Conservation (phyloP, 2,113 vertebrate genomes). For the Macquaria ambigua region DNA sequence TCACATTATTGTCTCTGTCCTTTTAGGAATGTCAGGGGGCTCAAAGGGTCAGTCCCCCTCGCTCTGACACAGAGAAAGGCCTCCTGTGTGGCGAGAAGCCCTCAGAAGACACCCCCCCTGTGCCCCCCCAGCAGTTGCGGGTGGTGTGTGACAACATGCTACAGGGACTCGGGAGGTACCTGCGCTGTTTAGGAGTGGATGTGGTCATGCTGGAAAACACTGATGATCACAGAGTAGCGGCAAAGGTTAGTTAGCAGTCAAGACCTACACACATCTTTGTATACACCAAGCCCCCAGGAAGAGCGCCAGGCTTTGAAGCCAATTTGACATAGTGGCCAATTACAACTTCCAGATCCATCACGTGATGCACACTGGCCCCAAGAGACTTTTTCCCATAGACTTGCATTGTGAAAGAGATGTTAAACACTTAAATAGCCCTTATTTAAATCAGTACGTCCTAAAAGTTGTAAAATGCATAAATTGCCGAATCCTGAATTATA, state of each 20-base stretch:
- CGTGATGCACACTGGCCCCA: too few relatives aligned
- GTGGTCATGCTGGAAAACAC: conserved; percentile 85
- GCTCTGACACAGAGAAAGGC: conserved; percentile 59
- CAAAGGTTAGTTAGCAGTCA: conserved; percentile 81
- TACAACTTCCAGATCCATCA: too few relatives aligned
- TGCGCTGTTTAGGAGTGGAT: conserved; percentile 89
- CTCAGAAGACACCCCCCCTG: conserved; percentile 52
- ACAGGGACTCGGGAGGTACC: conserved; percentile 89
- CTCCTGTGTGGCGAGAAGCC: conserved; percentile 64
- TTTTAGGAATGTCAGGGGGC: conserved; percentile 82
- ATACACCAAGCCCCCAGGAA: too few relatives aligned
- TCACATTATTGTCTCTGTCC: conserved; percentile 81
- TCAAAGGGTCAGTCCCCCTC: conserved; percentile 74
- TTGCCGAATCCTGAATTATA: too few relatives aligned
- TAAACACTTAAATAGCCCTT: too few relatives aligned
- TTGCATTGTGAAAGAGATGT: too few relatives aligned
- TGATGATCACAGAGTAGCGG: conserved; percentile 88
- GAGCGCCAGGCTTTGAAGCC: too few relatives aligned
- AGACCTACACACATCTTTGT: conserved; percentile 6
- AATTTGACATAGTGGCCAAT: too few relatives aligned
- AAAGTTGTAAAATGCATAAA: too few relatives aligned
- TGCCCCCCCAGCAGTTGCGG: conserved; percentile 83
- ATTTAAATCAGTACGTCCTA: too few relatives aligned
- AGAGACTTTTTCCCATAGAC: too few relatives aligned
- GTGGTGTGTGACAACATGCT: conserved; percentile 94